Base-by-base conservation (phyloP, 1,140 invertebrate genomes). In the Drosophila lowei region DNA sequence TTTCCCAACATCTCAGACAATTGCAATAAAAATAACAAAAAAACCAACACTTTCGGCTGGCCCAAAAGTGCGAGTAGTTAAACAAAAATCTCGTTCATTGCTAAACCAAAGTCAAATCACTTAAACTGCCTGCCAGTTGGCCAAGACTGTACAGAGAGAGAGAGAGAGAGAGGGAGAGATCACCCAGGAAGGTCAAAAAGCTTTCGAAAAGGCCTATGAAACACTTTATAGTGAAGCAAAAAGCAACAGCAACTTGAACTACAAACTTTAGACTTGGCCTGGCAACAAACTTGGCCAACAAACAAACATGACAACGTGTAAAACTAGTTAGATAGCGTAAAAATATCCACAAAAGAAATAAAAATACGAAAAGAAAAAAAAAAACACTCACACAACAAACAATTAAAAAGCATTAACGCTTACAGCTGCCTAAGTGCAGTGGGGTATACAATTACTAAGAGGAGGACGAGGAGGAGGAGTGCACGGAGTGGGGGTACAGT, bases 381-480 rank as follows among this genome's bases (percentile, higher is more conserved):
- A 59, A 58, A 57, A 62, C 47, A 65, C 48, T 52, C 41, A 74
- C 42, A 53, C 52, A 64, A 54, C 43, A 78, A 74, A 85, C 59
- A 74, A 80, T 80, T 85, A 53, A 85, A 72, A 85, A 86, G 83
- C 81, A 86, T 86, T 88, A 85, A 77, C 81, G 83, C 79, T 86
- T 86, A 84, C 63, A 49, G 71, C 78, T 89, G 81, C 75, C 84
- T 76, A 78, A 85, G 83, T 74, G 83, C 78, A 79, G 79, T 64
- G 53, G 72, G 73, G 67, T 75, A 77, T 65, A 75, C 62, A 64
- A 58, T 34, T 48, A 41, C 34, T 5, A 38, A 13, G 34, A 38
- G 34, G 34, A 38, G 4, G 30, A 34, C 3, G 34, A 38, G 4
- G 34, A 5, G 34, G 34, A 3, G 34, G 18, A 18, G 4, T 38